Percentiles rank a stretch among this genome's conserved stretches.
phyloP scores from a whole-genome alignment of 2,888 invertebrate species.

The Tipula confusa region DNA sequence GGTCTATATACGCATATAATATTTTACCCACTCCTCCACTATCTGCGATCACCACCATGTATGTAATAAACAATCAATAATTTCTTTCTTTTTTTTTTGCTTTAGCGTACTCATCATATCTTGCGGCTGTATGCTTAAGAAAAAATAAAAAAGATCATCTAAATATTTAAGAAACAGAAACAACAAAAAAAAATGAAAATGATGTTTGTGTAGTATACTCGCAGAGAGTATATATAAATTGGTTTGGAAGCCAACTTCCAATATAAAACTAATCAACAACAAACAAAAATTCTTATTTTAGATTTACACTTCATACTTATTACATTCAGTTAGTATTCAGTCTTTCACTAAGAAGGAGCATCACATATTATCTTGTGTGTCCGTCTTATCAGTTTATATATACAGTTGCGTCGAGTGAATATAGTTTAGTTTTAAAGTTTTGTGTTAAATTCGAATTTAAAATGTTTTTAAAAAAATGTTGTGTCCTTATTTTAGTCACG shows the following conservation, averaged over 20 bases:
- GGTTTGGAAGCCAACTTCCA: neutral
- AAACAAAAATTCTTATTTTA: conserved; percentile 12
- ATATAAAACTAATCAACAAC: neutral
- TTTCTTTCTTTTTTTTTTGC: conserved; percentile 8
- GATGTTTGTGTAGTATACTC: too few relatives aligned
- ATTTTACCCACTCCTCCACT: neutral
- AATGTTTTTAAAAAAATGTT: neutral
- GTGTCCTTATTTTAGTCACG: neutral
- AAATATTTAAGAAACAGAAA: neutral
- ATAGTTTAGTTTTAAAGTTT: neutral
- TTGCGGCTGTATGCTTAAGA: neutral
- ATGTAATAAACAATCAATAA: neutral
- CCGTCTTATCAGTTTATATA: neutral
- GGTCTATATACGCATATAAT: too few relatives aligned
- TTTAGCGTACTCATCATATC: neutral
- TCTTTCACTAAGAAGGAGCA: neutral
- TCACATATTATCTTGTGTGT: neutral
- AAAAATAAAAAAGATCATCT: neutral
- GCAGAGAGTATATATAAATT: neutral
- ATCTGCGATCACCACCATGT: neutral
- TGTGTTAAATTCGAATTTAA: neutral
- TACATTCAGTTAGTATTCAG: neutral
- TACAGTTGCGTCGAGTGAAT: neutral
- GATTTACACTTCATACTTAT: neutral
- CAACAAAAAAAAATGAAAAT: neutral